Base-by-base conservation (phyloP, 2,888 invertebrate species). In the Catotricha subobsoleta region DNA sequence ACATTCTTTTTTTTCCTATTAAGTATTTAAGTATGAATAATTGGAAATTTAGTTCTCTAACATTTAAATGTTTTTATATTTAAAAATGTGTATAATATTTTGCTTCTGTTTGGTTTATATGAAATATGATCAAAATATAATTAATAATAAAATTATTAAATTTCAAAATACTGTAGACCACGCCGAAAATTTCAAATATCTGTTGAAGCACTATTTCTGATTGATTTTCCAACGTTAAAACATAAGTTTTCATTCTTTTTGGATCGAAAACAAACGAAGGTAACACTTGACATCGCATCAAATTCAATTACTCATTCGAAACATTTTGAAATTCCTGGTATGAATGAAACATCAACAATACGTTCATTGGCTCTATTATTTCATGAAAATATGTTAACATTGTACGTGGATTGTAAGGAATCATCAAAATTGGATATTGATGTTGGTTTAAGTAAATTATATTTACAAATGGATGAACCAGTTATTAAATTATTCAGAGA, bases 381-480 rank as follows among this genome's bases (percentile, higher is more conserved):
- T 47, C 52, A 57, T 23, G 58, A 58, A 46, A 60, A 59, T 47
- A 53, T 54, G 16, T 56, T 63, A 19, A 55, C 57, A 0, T 48
- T 63, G 3, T 49, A 54, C 41, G 56, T 62, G 34, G 62, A 63
- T 49, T 63, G 62, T 42, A 60, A 60, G 46, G 56, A 62, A 44
- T 58, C 57, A 35, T 53, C 59, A 0, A 53, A 53, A 28, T 56
- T 60, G 38, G 62, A 61, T 38, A 52, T 62, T 31, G 62, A 62
- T 40, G 50, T 58, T 48, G 60, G 56, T 44, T 48, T 63, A 20
- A 48, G 60, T 13, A 60, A 62, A 45, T 44, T 63, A 10, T 63
- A 61, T 39, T 54, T 56, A n/a, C 60, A 63, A 50, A 62, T 62
- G 61, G 62, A 63, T 45, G 62, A 63, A 49, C 61, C 62, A 19